phyloP scores from a whole-genome alignment of 2,888 invertebrate species.

The Nezara viridula region DNA sequence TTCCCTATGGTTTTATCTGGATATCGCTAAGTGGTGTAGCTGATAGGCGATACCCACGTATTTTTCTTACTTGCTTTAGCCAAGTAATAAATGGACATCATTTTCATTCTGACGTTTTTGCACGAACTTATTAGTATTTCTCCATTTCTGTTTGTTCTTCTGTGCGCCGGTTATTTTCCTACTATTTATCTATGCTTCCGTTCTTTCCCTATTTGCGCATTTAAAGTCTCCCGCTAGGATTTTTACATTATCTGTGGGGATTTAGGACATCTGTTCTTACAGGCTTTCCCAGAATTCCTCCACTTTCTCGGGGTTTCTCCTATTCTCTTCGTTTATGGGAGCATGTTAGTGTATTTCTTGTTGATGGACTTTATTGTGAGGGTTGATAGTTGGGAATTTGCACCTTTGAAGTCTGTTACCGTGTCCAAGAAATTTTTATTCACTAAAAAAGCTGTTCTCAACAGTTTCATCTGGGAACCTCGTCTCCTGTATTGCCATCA shows the following conservation, averaged over 20 bases:
- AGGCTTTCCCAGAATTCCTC: background rate
- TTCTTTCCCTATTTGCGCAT: slow-evolving; percentile 3
- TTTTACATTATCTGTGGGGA: slow-evolving; percentile 15
- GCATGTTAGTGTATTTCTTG: background rate
- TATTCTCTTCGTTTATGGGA: background rate
- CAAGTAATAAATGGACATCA: background rate
- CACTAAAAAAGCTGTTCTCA: background rate
- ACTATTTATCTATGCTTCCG: background rate
- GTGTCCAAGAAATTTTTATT: slow-evolving; percentile 13
- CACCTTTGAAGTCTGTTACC: slow-evolving; percentile 5
- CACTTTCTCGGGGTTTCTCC: slow-evolving; percentile 7
- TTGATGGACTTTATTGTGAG: slow-evolving; percentile 1
- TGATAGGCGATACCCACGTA: background rate
- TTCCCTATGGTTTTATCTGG: background rate
- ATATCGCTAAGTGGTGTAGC: too few relatives aligned
- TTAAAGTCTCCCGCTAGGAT: background rate
- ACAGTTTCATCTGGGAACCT: too few relatives aligned
- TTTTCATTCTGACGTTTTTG: slow-evolving; percentile 2
- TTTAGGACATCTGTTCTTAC: background rate
- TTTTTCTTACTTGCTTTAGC: background rate
- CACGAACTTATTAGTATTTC: background rate
- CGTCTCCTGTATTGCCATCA: too few relatives aligned
- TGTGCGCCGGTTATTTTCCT: background rate
- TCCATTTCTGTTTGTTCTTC: background rate
- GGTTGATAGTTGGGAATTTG: slow-evolving; percentile 18